Conservation (phyloP, 92 coral and sea anemone species). For the Zoanthus sociatus region DNA sequence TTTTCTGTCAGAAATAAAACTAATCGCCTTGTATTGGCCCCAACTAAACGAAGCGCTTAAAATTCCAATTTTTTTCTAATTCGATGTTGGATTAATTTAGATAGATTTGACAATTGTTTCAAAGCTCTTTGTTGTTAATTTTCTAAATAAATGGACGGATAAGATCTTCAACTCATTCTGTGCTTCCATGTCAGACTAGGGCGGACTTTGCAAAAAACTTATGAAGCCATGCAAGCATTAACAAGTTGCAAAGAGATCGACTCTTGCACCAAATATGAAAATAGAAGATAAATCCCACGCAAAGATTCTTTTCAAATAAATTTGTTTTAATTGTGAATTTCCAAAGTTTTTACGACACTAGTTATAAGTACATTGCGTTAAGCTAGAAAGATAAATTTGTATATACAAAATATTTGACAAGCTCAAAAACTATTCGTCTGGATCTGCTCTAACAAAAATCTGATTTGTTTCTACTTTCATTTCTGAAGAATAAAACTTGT, state of each 20-base stretch:
- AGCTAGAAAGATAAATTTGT: conserved; percentile 13
- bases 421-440: conserved; percentile 3
- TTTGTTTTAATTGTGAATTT: conserved; percentile 24
- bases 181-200: background rate
- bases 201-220: background rate
- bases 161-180: background rate
- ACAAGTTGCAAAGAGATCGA: background rate
- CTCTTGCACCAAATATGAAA: conserved; percentile 20
- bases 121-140: conserved; percentile 14
- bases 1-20: conserved; percentile 12
- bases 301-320: conserved; percentile 35
- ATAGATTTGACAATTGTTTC: background rate
- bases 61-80: background rate
- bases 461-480: background rate
- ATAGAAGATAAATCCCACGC: conserved; percentile 30
- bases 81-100: conserved; percentile 7
- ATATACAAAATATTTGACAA: conserved; percentile 25
- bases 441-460: background rate
- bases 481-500: background rate
- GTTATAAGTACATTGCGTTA: conserved; percentile 25
- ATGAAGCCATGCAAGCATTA: conserved; percentile 32
- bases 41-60: conserved; percentile 5
- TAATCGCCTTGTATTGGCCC: conserved; percentile 9
- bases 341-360: background rate
- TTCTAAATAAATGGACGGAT: background rate